Evolutionary conservation across 2,113 vertebrate genomes (phyloP).

Genomic region (Nanorana parkeri): DNA sequence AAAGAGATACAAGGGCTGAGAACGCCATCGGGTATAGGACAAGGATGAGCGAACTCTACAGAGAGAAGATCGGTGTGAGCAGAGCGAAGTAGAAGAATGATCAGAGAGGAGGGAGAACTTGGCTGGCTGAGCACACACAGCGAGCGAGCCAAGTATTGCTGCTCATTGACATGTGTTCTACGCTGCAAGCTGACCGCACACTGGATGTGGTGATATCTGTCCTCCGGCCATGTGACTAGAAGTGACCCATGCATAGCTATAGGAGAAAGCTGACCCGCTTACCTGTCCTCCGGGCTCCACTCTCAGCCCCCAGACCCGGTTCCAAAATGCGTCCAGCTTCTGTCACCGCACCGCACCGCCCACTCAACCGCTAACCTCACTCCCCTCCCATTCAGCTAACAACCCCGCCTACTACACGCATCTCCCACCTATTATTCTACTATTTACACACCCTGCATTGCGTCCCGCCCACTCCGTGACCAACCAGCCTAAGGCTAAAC

Average conservation of each 20-base stretch:
- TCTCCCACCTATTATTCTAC: neutral
- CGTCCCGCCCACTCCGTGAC: neutral
- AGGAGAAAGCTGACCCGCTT: neutral
- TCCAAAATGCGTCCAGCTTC: neutral
- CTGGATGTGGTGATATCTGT: neutral
- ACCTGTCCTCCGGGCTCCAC: constrained; percentile 13
- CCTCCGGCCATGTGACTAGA: neutral
- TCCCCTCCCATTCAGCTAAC: neutral
- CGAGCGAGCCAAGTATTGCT: neutral
- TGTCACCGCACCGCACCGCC: constrained; percentile 11
- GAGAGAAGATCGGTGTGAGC: too few relatives aligned
- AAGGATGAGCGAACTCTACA: too few relatives aligned
- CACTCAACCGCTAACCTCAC: neutral
- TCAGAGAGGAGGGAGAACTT: too few relatives aligned
- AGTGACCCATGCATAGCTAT: neutral
- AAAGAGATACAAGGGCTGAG: too few relatives aligned
- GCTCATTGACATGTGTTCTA: neutral
- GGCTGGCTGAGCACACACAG: too few relatives aligned
- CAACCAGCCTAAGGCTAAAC: neutral
- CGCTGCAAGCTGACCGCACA: neutral
- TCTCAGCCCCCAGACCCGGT: constrained; percentile 10
- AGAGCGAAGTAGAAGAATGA: too few relatives aligned
- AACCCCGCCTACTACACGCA: neutral
- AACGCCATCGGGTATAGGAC: too few relatives aligned
- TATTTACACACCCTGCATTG: neutral